Evolutionary conservation across 2,888 invertebrate genomes (phyloP), one percentile per base, ranked within the genome.

Genomic region (Cinara cedri): DNA sequence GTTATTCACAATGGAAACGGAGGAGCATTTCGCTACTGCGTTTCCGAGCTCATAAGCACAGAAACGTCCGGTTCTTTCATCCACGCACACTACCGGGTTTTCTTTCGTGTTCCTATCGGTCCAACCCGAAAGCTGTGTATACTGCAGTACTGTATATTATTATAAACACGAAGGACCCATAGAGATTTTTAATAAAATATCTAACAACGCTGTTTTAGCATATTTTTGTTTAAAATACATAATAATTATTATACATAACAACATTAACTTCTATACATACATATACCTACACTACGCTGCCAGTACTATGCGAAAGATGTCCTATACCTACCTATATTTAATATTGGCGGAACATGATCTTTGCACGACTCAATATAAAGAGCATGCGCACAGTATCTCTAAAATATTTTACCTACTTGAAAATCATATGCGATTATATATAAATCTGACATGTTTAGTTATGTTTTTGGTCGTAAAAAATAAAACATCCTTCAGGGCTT

Each of bases 41-140:
- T 68, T 76, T 76, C 76, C 76, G 76, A 76, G 57, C 49, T 57
- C 76, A 57, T 76, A 57, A 76, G 76, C 68, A 76, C 76, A 55
- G 66, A 57, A 76, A 76, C 68, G 55, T 76, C 76, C 76, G 76
- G 76, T 57, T 66, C 57, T 68, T 76, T 68, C 46, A 68, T 55
- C 49, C 55, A 57, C 57, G 55, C 26, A 46, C 46, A 46, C 46
- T 44, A 34, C 66, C 66, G 76, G 76, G 19, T 46, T 76, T 68
- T 76, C 76, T 76, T 76, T 76, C 68, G 24, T 19, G 65, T 75
- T 55, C 55, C 19, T n/a, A 11, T 65, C 44, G 2, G 10, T n/a
- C n/a, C n/a, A n/a, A n/a, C n/a, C 6, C 34, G 34, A 6, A 6
- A 14, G 19, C 19, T 3, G 51, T 44, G 46, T 19, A 3, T n/a